These are phyloP conservation scores for Cyphomyrmex costatus DNA, from an alignment of 1,140 invertebrate species.

Conservation along the genomic window DNA sequence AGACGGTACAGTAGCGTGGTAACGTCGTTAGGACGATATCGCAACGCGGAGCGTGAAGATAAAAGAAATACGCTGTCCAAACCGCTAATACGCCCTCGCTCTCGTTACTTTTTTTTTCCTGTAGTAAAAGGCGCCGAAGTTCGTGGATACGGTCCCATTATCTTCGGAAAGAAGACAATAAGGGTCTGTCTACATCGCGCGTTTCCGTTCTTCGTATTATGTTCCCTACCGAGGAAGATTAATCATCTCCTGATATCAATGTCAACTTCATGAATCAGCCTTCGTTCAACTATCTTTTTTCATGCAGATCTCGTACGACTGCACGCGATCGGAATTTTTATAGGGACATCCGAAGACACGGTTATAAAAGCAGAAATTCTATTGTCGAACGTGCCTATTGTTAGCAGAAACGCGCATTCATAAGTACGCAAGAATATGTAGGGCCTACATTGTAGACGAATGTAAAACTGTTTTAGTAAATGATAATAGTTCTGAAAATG, in stretches of 20 bases:
- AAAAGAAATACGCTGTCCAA: slow-evolving; percentile 12
- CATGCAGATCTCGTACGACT: slow-evolving; percentile 11
- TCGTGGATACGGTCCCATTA: background rate
- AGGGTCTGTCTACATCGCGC: background rate
- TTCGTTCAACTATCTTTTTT: slow-evolving; percentile 1
- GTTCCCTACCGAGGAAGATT: slow-evolving; percentile 17
- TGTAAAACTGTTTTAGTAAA: background rate
- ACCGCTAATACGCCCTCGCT: slow-evolving; percentile 21
- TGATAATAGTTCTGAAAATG: background rate
- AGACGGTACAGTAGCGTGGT: slow-evolving; percentile 18
- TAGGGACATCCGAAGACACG: background rate
- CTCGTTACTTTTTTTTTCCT: background rate
- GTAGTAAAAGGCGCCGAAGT: background rate
- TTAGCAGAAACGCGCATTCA: background rate
- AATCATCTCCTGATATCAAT: slow-evolving; percentile 48
- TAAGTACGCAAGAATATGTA: background rate
- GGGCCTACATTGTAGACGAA: background rate
- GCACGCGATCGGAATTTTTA: background rate
- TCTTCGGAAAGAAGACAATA: slow-evolving; percentile 23
- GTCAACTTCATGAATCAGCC: slow-evolving; percentile 30
- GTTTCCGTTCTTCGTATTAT: slow-evolving; percentile 1
- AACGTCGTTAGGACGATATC: slow-evolving; percentile 29
- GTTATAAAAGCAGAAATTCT: slow-evolving; percentile 30
- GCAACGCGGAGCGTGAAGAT: background rate
- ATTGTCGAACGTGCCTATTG: slow-evolving; percentile 19